Evolutionary conservation across 2,888 invertebrate species (phyloP), one percentile per base, ranked within the genome.

Genomic region (Mystacides longicornis): DNA sequence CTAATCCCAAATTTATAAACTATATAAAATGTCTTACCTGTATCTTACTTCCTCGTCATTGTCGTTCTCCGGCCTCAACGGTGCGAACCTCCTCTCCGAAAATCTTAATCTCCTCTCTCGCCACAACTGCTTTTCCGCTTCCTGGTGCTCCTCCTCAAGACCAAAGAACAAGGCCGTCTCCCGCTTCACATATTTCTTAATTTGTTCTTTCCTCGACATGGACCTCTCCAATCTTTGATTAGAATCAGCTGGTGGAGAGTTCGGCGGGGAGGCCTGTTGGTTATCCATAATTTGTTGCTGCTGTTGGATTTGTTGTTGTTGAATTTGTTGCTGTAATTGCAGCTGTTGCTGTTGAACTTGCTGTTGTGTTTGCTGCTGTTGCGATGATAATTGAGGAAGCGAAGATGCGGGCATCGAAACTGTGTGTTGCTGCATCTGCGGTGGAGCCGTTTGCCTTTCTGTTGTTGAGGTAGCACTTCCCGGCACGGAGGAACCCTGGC

Each of bases 111-210:
- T 78, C 68, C 91, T 79, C 67, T 90, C 89, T 66, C 86, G 76
- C 92, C 92, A 92, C 68, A 86, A 71, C 67, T 83, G 78, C 68
- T 82, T 81, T 71, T 87, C 85, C 66, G 83, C 81, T 64, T 81
- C 81, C 69, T 89, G 88, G 64, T 83, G 83, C 64, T 86, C 85
- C 66, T 86, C 86, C 66, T 87, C 86, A 56, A 93, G 85, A 19
- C 91, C 92, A 69, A 93, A 91, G 73, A 92, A 92, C 64, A 85
- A 86, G 55, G 88, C 87, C 55, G 90, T 87, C 69, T 89, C 89
- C 63, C 83, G 80, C 68, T 83, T 87, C 67, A 91, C 82, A 70
- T 85, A 88, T 67, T 85, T 70, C 69, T 75, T 71, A 64, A 78
- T 66, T 66, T 71, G 67, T 65, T 78, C 74, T 60, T 71, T 73